These are phyloP conservation scores for Isichthys henryi DNA, from an alignment of 2,113 vertebrate species.

Conservation along the genomic window DNA sequence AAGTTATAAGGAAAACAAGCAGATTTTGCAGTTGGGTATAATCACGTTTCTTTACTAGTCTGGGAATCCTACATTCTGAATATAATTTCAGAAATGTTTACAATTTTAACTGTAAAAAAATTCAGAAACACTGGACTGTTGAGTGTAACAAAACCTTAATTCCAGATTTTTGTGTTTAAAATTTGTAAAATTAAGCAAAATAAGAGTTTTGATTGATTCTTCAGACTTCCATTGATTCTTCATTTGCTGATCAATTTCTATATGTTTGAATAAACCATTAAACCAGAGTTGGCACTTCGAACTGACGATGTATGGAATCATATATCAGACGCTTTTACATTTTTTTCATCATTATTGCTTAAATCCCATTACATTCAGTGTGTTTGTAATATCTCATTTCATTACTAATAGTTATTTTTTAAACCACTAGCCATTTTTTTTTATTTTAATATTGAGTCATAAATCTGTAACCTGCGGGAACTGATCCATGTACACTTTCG, in stretches of 20 bases:
- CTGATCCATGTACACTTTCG: neutral
- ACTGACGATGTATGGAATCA: neutral
- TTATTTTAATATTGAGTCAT: neutral
- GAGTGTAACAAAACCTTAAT: conserved; percentile 30
- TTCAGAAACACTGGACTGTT: conserved; percentile 42
- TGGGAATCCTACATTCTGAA: conserved; percentile 56
- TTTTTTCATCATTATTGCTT: neutral
- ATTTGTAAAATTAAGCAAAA: neutral
- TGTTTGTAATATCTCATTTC: neutral
- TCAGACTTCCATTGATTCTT: neutral
- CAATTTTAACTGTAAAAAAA: conserved; percentile 28
- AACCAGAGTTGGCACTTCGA: neutral
- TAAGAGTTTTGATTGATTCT: neutral
- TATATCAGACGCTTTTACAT: neutral
- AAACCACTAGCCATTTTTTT: neutral
- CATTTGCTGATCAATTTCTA: neutral
- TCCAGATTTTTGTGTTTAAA: conserved; percentile 27
- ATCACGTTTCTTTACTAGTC: conserved; percentile 46
- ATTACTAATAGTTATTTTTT: neutral
- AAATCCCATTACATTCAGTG: neutral
- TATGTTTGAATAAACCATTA: conserved; percentile 7
- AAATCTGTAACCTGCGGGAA: neutral
- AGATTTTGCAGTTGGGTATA: neutral
- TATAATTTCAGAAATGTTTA: conserved; percentile 51
- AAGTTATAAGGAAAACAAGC: neutral